These are phyloP conservation scores for Oncorhynchus kisutch DNA, from an alignment of 2,113 vertebrate genomes.

Conservation along the genomic window DNA sequence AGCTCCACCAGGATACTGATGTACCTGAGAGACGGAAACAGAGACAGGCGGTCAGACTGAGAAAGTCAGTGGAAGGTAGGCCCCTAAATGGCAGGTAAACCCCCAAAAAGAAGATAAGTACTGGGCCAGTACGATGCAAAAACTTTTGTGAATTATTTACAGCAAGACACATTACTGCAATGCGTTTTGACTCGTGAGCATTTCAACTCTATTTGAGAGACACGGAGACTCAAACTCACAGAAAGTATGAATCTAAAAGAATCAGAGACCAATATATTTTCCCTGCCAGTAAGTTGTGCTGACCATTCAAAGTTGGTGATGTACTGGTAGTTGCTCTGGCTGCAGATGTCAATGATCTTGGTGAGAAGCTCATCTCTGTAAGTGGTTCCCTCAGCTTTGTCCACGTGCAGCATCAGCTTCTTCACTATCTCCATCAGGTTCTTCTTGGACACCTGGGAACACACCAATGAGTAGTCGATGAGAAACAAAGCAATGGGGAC, in stretches of 20 bases:
- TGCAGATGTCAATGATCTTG: constrained; percentile 98
- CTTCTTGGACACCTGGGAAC: constrained; percentile 92
- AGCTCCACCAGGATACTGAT: constrained; percentile 97
- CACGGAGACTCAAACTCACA: too few relatives aligned
- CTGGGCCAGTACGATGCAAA: too few relatives aligned
- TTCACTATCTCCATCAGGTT: constrained; percentile 99
- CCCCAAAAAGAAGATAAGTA: too few relatives aligned
- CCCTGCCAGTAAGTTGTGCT: constrained; percentile 31
- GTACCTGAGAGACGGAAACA: constrained; percentile 78
- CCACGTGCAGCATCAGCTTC: constrained; percentile 96
- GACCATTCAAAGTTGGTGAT: constrained; percentile 99
- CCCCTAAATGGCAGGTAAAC: too few relatives aligned
- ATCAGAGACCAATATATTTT: too few relatives aligned
- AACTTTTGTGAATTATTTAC: too few relatives aligned
- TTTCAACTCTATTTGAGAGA: too few relatives aligned
- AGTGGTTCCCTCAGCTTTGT: constrained; percentile 96
- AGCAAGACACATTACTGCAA: too few relatives aligned
- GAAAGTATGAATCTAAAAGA: too few relatives aligned
- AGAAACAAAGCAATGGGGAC: too few relatives aligned
- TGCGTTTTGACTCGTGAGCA: too few relatives aligned
- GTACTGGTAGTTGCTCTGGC: constrained; percentile 97
- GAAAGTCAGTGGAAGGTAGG: too few relatives aligned
- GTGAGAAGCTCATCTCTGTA: constrained; percentile 96
- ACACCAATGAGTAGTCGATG: background rate
- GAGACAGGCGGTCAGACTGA: background rate